Evolutionary conservation across 2,113 vertebrate genomes (phyloP), one percentile per base, ranked within the genome.

Genomic region (Microtus richardsoni): DNA sequence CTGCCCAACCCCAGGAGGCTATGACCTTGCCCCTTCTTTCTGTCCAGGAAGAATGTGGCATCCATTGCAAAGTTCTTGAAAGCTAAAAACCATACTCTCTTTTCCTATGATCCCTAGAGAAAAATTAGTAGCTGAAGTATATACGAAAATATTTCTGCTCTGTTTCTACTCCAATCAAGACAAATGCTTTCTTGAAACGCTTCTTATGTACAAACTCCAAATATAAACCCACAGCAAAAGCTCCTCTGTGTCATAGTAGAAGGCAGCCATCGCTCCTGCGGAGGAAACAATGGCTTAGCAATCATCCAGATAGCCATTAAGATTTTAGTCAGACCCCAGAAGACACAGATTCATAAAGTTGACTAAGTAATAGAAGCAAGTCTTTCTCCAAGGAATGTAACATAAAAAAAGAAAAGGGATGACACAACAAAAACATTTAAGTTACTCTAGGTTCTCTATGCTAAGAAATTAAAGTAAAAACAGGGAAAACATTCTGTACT

Each of bases 51-150:
- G 80, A 91, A 75, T 87, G 11, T 47, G 54, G 49, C 36, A 68
- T 79, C 58, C n/a, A 75, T 89, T 94, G 80, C 49, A 62, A 91
- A 64, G 77, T 41, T 60, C 74, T 62, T 84, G 26, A 70, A 84
- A 36, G 44, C 24, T 60, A 82, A 83, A 77, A 93, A 36, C 16
- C 16, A 62, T 41, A 33, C 2, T 88, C 4, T 88, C 71, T 41
- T 82, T 64, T 66, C 73, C 33, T 17, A 47, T 22, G 60, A 80
- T 89, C 58, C 60, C 92, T 82, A 44, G 85, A 94, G 71, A 95
- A 58, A 89, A 80, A 91, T 83, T 93, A 82, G 87, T 83, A 96
- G 66, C 75, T 94, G 79, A 91, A 91, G 80, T 95, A 14, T 58
- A 47, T 77, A 49, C 44, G 70, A 86, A 91, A 73, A 26, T 66